A percentile compares a stretch with the other conserved stretches of the same genome.
These are phyloP conservation scores for Ploceus nigricollis DNA, from an alignment of 2,113 vertebrate genomes.

Conservation along the genomic window DNA sequence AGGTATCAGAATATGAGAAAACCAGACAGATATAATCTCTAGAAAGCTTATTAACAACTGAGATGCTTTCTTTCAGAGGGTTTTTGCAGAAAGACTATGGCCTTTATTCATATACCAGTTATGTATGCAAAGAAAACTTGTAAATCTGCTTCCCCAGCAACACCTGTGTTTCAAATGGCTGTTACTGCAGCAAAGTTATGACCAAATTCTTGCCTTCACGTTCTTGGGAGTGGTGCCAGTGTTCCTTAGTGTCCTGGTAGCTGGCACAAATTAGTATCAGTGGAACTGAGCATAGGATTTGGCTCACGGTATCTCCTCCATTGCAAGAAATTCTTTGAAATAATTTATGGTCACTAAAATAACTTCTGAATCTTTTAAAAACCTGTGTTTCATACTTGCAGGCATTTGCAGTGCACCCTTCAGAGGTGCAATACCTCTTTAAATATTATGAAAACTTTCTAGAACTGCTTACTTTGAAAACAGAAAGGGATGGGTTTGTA, in stretches of 20 bases:
- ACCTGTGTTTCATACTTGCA: neutral
- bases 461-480: constrained; percentile 53
- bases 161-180: neutral
- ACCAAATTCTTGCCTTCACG: neutral
- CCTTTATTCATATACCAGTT: neutral
- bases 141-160: neutral
- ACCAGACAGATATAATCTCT: neutral
- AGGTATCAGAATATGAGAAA: neutral
- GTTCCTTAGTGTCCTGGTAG: neutral
- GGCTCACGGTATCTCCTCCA: neutral
- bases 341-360: neutral
- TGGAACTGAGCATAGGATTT: neutral
- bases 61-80: neutral
- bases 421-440: constrained; percentile 23
- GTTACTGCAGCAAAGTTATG: neutral
- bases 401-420: neutral
- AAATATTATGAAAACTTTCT: constrained; percentile 39
- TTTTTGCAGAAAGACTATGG: neutral
- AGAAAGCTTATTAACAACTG: neutral
- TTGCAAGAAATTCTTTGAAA: constrained; percentile 12
- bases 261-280: neutral
- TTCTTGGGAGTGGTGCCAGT: neutral
- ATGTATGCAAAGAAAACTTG: neutral
- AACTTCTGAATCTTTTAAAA: neutral
- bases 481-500: constrained; percentile 67